phyloP scores from a whole-genome alignment of 2,888 invertebrate genomes.

The Athalia rosae region DNA sequence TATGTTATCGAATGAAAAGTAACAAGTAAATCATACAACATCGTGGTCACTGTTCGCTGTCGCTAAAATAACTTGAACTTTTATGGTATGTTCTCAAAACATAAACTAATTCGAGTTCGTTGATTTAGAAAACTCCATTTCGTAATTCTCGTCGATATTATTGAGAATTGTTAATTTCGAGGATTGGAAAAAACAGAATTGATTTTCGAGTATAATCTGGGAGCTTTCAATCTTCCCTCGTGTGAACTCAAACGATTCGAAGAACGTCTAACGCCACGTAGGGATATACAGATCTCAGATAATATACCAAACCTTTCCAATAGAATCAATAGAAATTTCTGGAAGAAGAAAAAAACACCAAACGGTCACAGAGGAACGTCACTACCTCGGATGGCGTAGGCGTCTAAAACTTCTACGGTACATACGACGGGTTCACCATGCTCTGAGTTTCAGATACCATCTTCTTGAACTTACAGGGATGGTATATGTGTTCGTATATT shows the following conservation, averaged over 20 bases:
- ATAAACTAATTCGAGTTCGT: too few relatives aligned
- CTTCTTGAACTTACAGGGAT: constrained; percentile 6
- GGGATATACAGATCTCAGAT: constrained; percentile 29
- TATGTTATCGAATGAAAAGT: too few relatives aligned
- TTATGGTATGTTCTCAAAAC: too few relatives aligned
- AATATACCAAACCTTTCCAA: constrained; percentile 37
- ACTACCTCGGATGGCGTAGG: constrained; percentile 38
- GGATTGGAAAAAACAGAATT: neutral
- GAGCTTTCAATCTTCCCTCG: neutral
- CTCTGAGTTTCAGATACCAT: constrained; percentile 38
- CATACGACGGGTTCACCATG: constrained; percentile 22
- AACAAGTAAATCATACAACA: too few relatives aligned
- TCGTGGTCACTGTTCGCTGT: constrained; percentile 1
- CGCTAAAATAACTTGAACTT: too few relatives aligned
- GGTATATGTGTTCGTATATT: neutral
- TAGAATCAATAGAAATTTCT: constrained; percentile 40
- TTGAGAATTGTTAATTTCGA: neutral
- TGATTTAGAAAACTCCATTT: constrained; percentile 8
- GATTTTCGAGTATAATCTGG: neutral
- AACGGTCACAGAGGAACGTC: constrained; percentile 29
- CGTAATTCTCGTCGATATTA: neutral
- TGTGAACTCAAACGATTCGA: neutral
- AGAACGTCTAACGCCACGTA: constrained; percentile 7
- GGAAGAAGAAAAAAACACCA: neutral
- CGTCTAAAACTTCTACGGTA: constrained; percentile 15